Percentiles rank a stretch among this genome's conserved stretches.
Conservation (phyloP, 2,113 vertebrate species). For the Polyodon spathula region DNA sequence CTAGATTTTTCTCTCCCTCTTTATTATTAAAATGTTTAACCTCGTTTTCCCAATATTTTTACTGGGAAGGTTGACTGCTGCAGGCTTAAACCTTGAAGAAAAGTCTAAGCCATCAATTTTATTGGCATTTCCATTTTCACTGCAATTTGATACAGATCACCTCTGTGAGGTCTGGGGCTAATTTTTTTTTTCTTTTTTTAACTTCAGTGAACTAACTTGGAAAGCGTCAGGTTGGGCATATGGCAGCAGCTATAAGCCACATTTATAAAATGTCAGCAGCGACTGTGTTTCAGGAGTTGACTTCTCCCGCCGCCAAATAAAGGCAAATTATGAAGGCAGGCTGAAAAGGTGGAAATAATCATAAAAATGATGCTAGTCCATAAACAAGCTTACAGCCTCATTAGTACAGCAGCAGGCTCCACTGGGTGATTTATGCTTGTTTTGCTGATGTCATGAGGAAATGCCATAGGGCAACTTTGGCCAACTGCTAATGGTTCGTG, state of each 20-base stretch:
- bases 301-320: conserved; percentile 66
- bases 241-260: conserved; percentile 48
- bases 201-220: conserved; percentile 56
- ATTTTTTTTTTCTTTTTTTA: conserved; percentile 47
- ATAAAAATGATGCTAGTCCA: conserved; percentile 85
- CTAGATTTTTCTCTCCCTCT: conserved; percentile 18
- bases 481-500: conserved; percentile 88
- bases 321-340: conserved; percentile 49
- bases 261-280: conserved; percentile 63
- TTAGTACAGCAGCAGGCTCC: conserved; percentile 87
- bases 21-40: conserved; percentile 61
- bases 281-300: conserved; percentile 51
- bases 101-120: conserved; percentile 65
- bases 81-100: conserved; percentile 44
- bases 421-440: conserved; percentile 77
- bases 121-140: conserved; percentile 73
- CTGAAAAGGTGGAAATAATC: conserved; percentile 87
- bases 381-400: conserved; percentile 92
- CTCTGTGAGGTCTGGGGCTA: conserved; percentile 66
- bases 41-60: conserved; percentile 41
- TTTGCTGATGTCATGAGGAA: conserved; percentile 81
- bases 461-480: conserved; percentile 87
- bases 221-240: conserved; percentile 49
- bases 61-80: conserved; percentile 60
- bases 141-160: conserved; percentile 75